phyloP scores from a whole-genome alignment of 2,113 vertebrate genomes.

The Merops nubicus region DNA sequence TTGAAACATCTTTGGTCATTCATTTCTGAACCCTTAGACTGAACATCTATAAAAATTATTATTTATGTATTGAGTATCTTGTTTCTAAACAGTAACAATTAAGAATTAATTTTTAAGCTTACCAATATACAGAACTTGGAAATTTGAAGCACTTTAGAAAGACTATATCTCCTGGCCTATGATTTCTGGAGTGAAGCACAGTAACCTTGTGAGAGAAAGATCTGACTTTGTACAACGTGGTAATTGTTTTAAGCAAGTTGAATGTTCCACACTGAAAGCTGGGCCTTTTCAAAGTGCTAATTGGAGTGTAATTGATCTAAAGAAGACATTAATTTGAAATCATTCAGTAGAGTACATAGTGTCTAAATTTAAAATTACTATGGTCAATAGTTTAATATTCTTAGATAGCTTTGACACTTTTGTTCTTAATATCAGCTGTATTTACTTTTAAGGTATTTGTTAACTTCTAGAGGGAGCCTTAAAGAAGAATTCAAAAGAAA shows the following conservation, averaged over 20 bases:
- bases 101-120: background rate
- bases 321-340: background rate
- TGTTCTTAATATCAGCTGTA: background rate
- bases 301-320: background rate
- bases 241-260: background rate
- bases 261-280: accelerated
- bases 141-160: background rate
- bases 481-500: background rate
- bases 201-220: background rate
- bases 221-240: background rate
- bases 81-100: background rate
- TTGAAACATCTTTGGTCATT: background rate
- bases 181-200: too few relatives aligned
- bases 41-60: background rate
- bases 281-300: background rate
- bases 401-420: background rate
- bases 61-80: background rate
- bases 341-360: background rate
- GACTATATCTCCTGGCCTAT: background rate
- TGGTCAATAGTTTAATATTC: background rate
- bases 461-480: background rate
- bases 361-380: background rate
- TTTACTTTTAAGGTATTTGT: background rate
- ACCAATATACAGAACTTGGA: background rate
- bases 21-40: background rate